These are phyloP conservation scores for Samia ricini DNA, from an alignment of 1,140 invertebrate species.

Conservation along the genomic window DNA sequence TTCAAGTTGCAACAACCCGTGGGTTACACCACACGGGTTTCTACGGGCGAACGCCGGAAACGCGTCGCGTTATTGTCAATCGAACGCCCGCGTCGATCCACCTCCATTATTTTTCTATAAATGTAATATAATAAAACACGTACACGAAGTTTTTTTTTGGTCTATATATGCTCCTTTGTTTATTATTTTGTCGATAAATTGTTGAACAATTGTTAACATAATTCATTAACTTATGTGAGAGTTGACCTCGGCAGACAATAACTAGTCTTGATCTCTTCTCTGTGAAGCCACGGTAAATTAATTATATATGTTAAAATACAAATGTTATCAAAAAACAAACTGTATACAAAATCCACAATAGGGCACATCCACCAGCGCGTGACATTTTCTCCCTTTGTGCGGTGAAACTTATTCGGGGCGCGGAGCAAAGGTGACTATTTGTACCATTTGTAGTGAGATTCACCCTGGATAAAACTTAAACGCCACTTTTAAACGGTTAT, in stretches of 20 bases:
- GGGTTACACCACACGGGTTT: neutral
- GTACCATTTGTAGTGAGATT: neutral
- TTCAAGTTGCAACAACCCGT: neutral
- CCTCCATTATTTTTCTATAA: conserved; percentile 7
- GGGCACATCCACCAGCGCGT: conserved; percentile 4
- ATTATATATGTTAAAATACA: too few species aligned
- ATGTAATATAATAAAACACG: neutral
- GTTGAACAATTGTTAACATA: too few species aligned
- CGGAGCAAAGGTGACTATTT: neutral
- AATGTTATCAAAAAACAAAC: neutral
- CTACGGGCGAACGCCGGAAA: neutral
- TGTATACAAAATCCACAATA: neutral
- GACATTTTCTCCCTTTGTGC: conserved; percentile 5
- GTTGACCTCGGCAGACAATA: too few species aligned
- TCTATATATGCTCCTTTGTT: neutral
- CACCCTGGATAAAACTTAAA: neutral
- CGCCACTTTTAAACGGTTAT: neutral
- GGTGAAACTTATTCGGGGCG: neutral
- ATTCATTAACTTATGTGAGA: too few species aligned
- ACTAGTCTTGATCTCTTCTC: too few species aligned
- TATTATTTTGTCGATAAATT: too few species aligned
- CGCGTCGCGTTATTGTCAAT: conserved; percentile 8
- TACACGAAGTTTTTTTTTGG: neutral
- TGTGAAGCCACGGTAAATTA: too few species aligned
- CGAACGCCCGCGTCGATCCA: conserved; percentile 1